phyloP scores from a whole-genome alignment of 2,113 vertebrate genomes.

The Fregetta grallaria region DNA sequence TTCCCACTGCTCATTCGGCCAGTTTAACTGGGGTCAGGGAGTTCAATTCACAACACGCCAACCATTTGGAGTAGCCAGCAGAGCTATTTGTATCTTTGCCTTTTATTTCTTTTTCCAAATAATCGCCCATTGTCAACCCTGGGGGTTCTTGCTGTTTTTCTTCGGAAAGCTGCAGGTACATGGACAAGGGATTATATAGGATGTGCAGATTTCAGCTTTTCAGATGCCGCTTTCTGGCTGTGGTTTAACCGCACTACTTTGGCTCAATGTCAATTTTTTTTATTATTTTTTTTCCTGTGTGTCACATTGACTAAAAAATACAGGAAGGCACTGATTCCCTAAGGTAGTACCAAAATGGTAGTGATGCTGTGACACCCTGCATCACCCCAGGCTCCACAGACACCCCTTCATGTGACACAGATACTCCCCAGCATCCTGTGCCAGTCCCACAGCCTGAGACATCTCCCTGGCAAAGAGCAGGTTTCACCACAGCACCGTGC shows the following conservation, averaged over 20 bases:
- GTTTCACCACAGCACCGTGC: background rate
- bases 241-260: background rate
- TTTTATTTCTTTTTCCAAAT: background rate
- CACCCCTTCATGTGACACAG: background rate
- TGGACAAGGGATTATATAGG: background rate
- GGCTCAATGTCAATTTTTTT: background rate
- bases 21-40: conserved; percentile 41
- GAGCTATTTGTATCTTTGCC: conserved; percentile 20
- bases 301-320: background rate
- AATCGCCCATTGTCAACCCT: background rate
- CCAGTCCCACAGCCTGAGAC: background rate
- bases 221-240: background rate
- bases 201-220: background rate
- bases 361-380: background rate
- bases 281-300: background rate
- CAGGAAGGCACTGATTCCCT: background rate
- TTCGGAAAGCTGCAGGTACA: background rate
- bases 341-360: background rate
- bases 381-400: background rate
- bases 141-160: background rate
- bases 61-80: conserved; percentile 42
- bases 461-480: background rate
- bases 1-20: background rate
- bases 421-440: background rate
- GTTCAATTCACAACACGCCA: conserved; percentile 49